A percentile compares a stretch with the other conserved stretches of the same genome.
Evolutionary conservation across 2,888 invertebrate genomes (phyloP).

Genomic region (Kryphioiulus occultus): DNA sequence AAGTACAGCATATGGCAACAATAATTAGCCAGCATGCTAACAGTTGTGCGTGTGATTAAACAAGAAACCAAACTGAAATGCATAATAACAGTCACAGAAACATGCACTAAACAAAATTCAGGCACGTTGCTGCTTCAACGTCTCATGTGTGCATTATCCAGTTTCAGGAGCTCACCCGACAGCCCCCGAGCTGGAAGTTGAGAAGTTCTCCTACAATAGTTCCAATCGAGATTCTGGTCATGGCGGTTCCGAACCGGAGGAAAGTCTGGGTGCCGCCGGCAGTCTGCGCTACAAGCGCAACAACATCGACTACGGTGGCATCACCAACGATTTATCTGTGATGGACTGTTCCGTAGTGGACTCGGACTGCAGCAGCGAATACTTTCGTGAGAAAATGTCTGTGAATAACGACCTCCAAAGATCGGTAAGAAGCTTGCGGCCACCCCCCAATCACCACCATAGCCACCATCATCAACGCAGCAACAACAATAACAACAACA

Average conservation of each 20-base stretch:
- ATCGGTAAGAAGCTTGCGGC: slow-evolving; percentile 39
- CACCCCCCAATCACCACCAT: slow-evolving; percentile 48
- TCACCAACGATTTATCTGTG: slow-evolving; percentile 53
- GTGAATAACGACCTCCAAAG: slow-evolving; percentile 49
- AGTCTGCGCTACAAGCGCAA: slow-evolving; percentile 51
- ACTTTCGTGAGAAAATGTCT: slow-evolving; percentile 49
- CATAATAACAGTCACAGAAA: background rate
- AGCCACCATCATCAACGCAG: slow-evolving; percentile 53
- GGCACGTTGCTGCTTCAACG: background rate
- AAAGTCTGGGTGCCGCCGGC: slow-evolving; percentile 68
- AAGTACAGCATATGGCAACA: background rate
- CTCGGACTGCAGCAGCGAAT: slow-evolving; percentile 60
- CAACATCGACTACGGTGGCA: slow-evolving; percentile 52
- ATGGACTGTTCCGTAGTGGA: slow-evolving; percentile 52
- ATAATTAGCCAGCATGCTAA: background rate
- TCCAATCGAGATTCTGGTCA: slow-evolving; percentile 65
- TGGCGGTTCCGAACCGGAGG: slow-evolving; percentile 72
- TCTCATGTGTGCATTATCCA: background rate
- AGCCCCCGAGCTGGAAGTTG: slow-evolving; percentile 53
- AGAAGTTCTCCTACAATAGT: slow-evolving; percentile 53
- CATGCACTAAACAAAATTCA: background rate
- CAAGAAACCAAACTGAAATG: too few species aligned
- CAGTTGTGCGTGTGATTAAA: too few species aligned
- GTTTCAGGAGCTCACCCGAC: slow-evolving; percentile 42
- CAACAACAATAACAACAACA: slow-evolving; percentile 62